phyloP scores from a whole-genome alignment of 2,797 vertebrate genomes.

The Anisognathus igniventris region DNA sequence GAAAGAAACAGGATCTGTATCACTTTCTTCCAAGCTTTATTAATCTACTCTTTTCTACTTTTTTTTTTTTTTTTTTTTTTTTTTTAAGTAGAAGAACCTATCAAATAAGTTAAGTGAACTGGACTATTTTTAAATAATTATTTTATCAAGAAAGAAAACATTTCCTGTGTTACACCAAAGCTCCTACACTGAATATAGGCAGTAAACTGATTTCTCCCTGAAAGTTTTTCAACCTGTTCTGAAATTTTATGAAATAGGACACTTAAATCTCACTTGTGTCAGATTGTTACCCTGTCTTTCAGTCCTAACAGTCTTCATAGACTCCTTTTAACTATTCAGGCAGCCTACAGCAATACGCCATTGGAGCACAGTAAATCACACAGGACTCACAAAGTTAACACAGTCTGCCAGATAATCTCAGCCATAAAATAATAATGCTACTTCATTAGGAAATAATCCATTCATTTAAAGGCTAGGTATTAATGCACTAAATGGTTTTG shows the following conservation, averaged over 20 bases:
- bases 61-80: not conserved
- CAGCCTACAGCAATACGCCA: not conserved
- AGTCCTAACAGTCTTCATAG: not conserved
- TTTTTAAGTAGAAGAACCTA: not conserved
- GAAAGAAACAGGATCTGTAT: not conserved
- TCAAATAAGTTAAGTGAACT: not conserved
- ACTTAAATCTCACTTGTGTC: not conserved
- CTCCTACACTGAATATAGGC: not conserved
- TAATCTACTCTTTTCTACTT: not conserved
- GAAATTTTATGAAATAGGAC: not conserved
- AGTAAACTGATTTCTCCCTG: not conserved
- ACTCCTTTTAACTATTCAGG: not conserved
- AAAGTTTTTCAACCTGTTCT: not conserved
- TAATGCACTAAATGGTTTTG: not conserved
- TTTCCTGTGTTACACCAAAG: not conserved
- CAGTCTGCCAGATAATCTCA: not conserved
- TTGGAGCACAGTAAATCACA: not conserved
- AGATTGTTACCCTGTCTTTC: not conserved
- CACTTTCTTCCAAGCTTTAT: not conserved
- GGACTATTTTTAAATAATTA: not conserved
- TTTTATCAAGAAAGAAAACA: not conserved
- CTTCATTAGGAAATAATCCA: not conserved
- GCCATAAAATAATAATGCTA: not conserved
- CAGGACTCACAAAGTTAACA: not conserved
- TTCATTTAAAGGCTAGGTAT: not conserved